A percentile compares a stretch with the other conserved stretches of the same genome.
Evolutionary conservation across 2,888 invertebrate genomes (phyloP).

Genomic region (Galerucella nymphaeae): DNA sequence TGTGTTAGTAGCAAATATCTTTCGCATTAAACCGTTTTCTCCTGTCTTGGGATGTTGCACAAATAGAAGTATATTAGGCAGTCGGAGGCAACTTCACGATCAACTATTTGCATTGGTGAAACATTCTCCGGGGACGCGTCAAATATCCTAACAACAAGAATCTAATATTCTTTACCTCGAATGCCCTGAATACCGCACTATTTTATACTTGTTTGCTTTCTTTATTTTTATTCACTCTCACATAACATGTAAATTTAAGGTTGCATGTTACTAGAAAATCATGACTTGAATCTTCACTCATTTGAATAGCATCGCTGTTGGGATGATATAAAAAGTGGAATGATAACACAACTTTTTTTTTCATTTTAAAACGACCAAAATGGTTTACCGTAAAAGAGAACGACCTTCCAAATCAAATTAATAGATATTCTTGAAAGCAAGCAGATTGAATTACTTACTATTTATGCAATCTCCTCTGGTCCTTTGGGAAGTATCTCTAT

Average conservation of each 20-base stretch:
- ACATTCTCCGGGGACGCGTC: conserved; percentile 36
- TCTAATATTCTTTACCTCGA: conserved; percentile 42
- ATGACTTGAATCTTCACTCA: conserved; percentile 37
- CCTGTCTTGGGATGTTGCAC: conserved; percentile 23
- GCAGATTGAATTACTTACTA: too few relatives aligned
- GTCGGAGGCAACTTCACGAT: conserved; percentile 27
- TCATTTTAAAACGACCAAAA: not conserved
- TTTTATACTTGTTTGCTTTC: conserved; percentile 37
- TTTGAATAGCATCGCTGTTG: conserved; percentile 26
- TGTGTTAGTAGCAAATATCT: conserved; percentile 4
- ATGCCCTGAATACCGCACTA: conserved; percentile 39
- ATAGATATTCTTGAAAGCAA: too few relatives aligned
- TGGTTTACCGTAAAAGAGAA: too few relatives aligned
- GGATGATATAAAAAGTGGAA: conserved; percentile 25
- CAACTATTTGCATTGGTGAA: conserved; percentile 34
- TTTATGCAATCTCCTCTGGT: too few relatives aligned
- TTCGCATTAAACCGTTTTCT: conserved; percentile 17
- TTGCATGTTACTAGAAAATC: conserved; percentile 62
- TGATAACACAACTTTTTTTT: conserved; percentile 12
- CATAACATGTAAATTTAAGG: conserved; percentile 52
- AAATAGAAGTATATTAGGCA: conserved; percentile 31
- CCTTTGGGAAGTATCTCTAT: too few relatives aligned
- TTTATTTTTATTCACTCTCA: conserved; percentile 38
- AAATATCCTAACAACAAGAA: conserved; percentile 41
- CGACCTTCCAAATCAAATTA: too few relatives aligned